Evolutionary conservation across 2,797 vertebrate genomes (phyloP).

Genomic region (Paguma larvata): DNA sequence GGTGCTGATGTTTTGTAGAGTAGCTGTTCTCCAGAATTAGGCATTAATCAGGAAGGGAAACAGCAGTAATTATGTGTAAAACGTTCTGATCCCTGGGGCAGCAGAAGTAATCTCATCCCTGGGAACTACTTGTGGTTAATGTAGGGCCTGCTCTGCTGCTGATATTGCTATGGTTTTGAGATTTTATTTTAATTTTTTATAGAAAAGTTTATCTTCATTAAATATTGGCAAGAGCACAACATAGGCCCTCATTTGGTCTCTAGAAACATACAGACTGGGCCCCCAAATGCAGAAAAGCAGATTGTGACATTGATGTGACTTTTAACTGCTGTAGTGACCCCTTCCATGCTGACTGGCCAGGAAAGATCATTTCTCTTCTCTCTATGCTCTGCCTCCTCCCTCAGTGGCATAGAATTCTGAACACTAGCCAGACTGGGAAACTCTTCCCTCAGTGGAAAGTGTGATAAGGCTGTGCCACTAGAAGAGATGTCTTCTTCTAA

Average conservation of each 20-base stretch:
- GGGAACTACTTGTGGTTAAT: background rate
- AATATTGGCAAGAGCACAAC: slow-evolving; percentile 50
- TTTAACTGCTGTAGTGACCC: background rate
- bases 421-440: background rate
- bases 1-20: slow-evolving; percentile 49
- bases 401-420: background rate
- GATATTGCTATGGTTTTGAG: background rate
- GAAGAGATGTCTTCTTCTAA: slow-evolving; percentile 16
- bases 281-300: slow-evolving; percentile 19
- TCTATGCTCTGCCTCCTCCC: background rate
- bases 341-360: background rate
- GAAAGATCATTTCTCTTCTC: background rate
- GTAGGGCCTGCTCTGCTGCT: background rate
- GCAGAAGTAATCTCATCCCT: slow-evolving; percentile 66
- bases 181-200: slow-evolving; percentile 55
- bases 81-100: slow-evolving; percentile 50
- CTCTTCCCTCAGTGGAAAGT: background rate
- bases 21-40: slow-evolving; percentile 43
- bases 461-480: background rate
- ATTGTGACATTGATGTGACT: background rate
- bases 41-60: slow-evolving; percentile 53
- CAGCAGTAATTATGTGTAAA: slow-evolving; percentile 70
- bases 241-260: background rate
- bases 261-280: background rate
- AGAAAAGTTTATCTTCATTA: background rate